phyloP scores from a whole-genome alignment of 2,888 invertebrate genomes.

The Megalurothrips usitatus region DNA sequence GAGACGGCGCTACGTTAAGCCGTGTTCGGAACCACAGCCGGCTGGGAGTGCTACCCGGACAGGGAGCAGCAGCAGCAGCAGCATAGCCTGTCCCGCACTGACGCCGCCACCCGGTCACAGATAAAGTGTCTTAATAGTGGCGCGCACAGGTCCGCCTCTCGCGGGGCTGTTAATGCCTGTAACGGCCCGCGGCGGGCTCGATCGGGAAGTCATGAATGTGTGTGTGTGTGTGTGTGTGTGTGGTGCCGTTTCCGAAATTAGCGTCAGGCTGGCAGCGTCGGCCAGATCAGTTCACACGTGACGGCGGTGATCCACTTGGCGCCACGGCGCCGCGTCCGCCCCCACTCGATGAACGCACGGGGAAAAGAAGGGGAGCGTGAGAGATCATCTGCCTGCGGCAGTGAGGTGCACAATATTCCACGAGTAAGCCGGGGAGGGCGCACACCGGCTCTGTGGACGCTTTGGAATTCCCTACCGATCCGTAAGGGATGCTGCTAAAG shows the following conservation, averaged over 20 bases:
- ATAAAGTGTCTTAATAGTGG: too few species aligned
- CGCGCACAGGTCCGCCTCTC: background rate
- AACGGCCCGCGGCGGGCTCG: background rate
- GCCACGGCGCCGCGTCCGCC: background rate
- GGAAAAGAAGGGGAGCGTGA: too few species aligned
- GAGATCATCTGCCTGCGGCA: too few species aligned
- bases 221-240: background rate
- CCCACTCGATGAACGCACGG: too few species aligned
- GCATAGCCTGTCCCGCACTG: background rate
- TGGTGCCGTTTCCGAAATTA: background rate
- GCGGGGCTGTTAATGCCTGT: background rate
- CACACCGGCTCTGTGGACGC: too few species aligned
- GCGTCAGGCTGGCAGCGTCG: background rate
- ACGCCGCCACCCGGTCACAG: too few species aligned
- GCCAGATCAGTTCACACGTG: constrained; percentile 9
- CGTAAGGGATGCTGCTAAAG: too few species aligned
- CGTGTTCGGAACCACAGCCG: background rate
- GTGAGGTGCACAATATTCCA: too few species aligned
- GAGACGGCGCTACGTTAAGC: too few species aligned
- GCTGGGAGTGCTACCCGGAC: background rate
- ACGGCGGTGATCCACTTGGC: constrained; percentile 13
- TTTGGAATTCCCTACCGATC: too few species aligned
- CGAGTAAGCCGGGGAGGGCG: too few species aligned
- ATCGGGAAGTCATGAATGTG: background rate
- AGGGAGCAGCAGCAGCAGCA: background rate